Base-by-base conservation (phyloP, 2,113 vertebrate species). In the Athene cunicularia region DNA sequence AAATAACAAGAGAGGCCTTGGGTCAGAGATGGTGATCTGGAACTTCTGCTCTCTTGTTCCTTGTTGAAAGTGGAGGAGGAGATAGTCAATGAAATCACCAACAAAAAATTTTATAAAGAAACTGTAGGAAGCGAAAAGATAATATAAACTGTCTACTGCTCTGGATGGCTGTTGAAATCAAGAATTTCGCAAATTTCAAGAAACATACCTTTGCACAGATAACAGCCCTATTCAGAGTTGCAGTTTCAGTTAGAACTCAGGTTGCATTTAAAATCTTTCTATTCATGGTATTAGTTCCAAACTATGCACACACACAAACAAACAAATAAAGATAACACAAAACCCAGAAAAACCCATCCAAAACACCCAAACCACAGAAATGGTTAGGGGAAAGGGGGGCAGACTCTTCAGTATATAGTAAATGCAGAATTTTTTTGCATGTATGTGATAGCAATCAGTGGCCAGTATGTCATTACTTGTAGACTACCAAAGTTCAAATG, bases 291-390 rank as follows among this genome's bases (percentile, higher is more conserved):
- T 55, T 41, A 88, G 22, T 63, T 10, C 4, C 27, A 43, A 80
- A 63, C 13, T 47, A 59, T 1, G 9, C 5, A 19, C 9, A 28
- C 2, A 18, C 1, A 3, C 7, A 21, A 3, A 20, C 17, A n/a
- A 30, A 3, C 7, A 21, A 3, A 20, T 17, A n/a, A 30, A 37
- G 5, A 55, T 7, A 47, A 39, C 1, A 62, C 1, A 28, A 55
- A 32, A 24, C 10, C 5, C 5, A 8, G 43, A 45, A 41, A 83
- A 5, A 2, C 37, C 16, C 47, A 35, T 14, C 2, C 2, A 8
- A 74, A 80, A 74, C 9, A 55, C 6, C 2, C 23, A 60, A 47
- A 33, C 4, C 22, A 23, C 43, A 59, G 3, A 83, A 58, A 53
- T 4, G 1, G 9, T 37, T 67, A 63, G n/a, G 18, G n/a, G 18